These are phyloP conservation scores for Thermophis baileyi DNA, from an alignment of 2,113 vertebrate genomes.

Conservation along the genomic window DNA sequence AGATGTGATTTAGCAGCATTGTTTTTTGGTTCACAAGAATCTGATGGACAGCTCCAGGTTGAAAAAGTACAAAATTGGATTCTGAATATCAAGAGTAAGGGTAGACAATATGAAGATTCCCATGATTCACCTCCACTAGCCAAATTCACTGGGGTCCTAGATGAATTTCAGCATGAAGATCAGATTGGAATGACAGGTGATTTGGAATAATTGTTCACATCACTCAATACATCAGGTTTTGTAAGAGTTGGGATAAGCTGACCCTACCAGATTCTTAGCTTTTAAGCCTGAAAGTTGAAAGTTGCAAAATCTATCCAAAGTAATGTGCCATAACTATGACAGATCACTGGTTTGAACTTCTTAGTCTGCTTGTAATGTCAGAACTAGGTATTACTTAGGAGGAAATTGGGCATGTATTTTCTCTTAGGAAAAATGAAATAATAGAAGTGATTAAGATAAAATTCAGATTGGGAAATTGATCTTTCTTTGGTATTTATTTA, in stretches of 20 bases:
- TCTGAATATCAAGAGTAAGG: neutral
- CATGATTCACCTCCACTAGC: neutral
- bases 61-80: neutral
- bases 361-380: neutral
- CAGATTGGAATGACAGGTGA: neutral
- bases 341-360: neutral
- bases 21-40: neutral
- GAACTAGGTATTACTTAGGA: neutral
- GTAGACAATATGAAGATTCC: neutral
- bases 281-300: neutral
- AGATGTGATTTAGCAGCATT: neutral
- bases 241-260: neutral
- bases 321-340: neutral
- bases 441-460: neutral
- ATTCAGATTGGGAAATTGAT: neutral
- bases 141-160: neutral
- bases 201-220: neutral
- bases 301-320: neutral
- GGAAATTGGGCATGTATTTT: neutral
- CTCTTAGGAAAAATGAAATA: neutral
- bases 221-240: neutral
- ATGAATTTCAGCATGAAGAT: neutral
- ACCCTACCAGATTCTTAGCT: neutral
- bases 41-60: neutral
- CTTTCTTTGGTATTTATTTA: neutral